Conservation (phyloP, 2,113 vertebrate genomes). For the Tragulus kanchil region DNA sequence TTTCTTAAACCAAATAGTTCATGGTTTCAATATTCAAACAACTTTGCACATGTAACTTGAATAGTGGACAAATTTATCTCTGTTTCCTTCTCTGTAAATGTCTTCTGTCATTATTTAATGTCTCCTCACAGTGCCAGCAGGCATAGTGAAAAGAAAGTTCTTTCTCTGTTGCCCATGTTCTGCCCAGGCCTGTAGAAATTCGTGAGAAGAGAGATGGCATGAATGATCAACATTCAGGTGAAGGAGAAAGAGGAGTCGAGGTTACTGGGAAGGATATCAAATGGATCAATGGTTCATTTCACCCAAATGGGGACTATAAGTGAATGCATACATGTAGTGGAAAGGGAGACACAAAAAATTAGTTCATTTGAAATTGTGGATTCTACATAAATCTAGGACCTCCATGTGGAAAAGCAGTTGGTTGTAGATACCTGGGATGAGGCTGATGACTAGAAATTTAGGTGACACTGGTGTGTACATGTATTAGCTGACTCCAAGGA, state of each 20-base stretch:
- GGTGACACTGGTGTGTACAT: neutral
- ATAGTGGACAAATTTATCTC: conserved; percentile 29
- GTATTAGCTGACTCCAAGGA: neutral
- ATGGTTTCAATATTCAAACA: conserved; percentile 44
- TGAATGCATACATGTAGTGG: neutral
- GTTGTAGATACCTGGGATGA: neutral
- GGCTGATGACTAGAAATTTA: neutral
- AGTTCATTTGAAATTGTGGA: neutral
- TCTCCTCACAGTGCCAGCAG: neutral
- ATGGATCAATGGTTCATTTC: neutral
- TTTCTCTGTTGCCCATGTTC: neutral
- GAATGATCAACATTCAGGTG: neutral
- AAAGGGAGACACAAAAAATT: neutral
- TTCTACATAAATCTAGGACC: neutral
- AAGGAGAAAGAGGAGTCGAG: neutral
- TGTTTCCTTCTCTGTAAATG: neutral
- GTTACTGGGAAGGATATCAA: neutral
- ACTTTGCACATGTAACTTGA: neutral
- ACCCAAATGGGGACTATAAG: neutral
- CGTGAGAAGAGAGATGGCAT: neutral
- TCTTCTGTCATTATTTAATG: neutral
- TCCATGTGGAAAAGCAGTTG: neutral
- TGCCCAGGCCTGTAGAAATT: neutral
- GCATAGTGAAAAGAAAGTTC: neutral
- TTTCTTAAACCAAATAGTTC: conserved; percentile 56